Evolutionary conservation across 53 echinoderm and acorn worm genomes (phyloP), one percentile per base, ranked within the genome.

Genomic region (Echinarachnius parma): DNA sequence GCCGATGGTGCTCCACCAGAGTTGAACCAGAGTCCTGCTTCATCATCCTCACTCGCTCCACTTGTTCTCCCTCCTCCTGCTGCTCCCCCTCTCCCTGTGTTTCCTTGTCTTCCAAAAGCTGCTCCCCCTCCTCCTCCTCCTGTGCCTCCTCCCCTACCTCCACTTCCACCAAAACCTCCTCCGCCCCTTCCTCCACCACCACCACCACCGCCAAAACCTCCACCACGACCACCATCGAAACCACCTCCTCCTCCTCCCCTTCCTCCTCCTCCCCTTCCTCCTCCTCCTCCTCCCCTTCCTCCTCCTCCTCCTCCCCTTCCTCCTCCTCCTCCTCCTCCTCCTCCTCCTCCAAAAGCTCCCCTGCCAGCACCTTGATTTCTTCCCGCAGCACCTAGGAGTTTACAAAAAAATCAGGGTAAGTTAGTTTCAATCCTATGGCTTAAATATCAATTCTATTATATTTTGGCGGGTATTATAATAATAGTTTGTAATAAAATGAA

Each of bases 21-120:
- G 52, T 50, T 53, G 35, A 68, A 68, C 68, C 68, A 68, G 34
- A 50, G 68, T 47, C 64, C 46, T 27, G 67, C 49, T 18, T 65
- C 66, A 10, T 62, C 76, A 37, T 64, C 77, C 9, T 76, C 78
- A 25, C 78, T 48, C 13, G 48, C 64, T 21, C 44, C 31, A 3
- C 71, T 45, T 26, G 11, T n/a, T 53, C 66, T 52, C 13, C 80
- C 61, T 16, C 57, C 75, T 10, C 65, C 34, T 60, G 62, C 36
- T 21, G 37, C 61, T 25, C 61, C 62, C 25, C 84, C 54, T 61
- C 82, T 37, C 14, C 60, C 52, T 60, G 60, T 50, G 8, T 60
- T 52, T 21, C 42, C 35, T 2, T 35, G 28, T 2, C 45, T 25
- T 13, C 22, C 34, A 30, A 15, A 23, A 24, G 31, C 75, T 39